Evolutionary conservation across 2,797 vertebrate genomes (phyloP), one percentile per base, ranked within the genome.

Genomic region (Picus viridis): DNA sequence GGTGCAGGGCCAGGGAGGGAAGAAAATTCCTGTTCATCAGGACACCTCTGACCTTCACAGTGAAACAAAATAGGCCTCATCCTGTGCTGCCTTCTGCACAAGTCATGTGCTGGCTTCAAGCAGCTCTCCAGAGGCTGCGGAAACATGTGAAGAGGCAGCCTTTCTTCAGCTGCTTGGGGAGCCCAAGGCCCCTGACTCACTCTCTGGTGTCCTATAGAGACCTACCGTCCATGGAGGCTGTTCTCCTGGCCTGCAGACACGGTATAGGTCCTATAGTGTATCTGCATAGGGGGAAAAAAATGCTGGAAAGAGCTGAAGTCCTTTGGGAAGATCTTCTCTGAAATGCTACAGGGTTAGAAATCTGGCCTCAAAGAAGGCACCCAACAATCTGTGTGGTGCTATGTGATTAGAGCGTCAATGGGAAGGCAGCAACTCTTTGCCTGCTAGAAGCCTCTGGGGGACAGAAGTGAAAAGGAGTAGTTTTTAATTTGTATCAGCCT

Each of bases 71-170:
- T 58, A 80, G 27, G 47, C 56, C 62, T 45, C 83, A 72, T 86
- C 32, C 83, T 91, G 65, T 71, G 76, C 69, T 88, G 76, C 83
- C 79, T 89, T 85, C 89, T 92, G 87, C 41, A 91, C 73, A 24
- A 71, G 34, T 12, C 34, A 2, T 6, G 51, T 22, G 82, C 73
- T 78, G 36, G 54, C 59, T 94, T 62, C 1, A 1, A 77, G 82
- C 16, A 23, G 9, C 61, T 43, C 82, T 82, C 65, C 62, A 10
- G 71, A 54, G 70, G 75, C 75, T 73, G 17, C 0, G 3, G 23
- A 43, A 36, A 36, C 45, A 27, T 3, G 0, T 3, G 57, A 76
- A 36, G 36, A 51, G n/a, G 30, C 73, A 78, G 24, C 49, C 26
- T 93, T 59, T 2, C 39, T 36, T 75, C 29, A 8, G 1, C 30